phyloP scores from a whole-genome alignment of 2,888 invertebrate species.

The Mycalesis mineus region DNA sequence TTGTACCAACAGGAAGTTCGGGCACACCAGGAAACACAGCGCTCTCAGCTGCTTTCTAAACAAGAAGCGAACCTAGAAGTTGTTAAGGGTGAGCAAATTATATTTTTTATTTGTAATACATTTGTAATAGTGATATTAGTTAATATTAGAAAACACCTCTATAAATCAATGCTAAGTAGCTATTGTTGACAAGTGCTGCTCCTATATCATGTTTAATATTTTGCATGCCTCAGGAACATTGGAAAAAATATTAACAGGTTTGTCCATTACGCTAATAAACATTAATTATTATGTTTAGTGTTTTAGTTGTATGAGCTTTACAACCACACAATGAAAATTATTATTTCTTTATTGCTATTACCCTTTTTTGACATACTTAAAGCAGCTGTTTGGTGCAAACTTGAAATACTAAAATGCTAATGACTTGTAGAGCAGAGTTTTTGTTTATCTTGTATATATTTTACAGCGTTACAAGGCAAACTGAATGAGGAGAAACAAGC shows the following conservation, averaged over 20 bases:
- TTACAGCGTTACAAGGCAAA: conserved; percentile 91
- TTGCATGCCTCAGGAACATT: conserved; percentile 82
- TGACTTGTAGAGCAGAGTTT: neutral
- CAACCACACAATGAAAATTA: neutral
- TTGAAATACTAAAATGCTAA: no score
- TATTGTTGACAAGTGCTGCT: conserved; percentile 34
- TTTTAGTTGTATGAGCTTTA: neutral
- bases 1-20: conserved; percentile 91
- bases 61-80: conserved; percentile 96
- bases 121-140: conserved; percentile 1
- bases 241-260: conserved; percentile 84
- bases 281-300: neutral
- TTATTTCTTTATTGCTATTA: neutral
- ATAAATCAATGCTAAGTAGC: conserved; percentile 25
- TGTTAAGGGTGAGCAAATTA: conserved; percentile 85
- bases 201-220: conserved; percentile 57
- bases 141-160: conserved; percentile 12
- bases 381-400: no score
- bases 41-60: conserved; percentile 88
- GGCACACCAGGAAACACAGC: conserved; percentile 92
- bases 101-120: conserved; percentile 13
- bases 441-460: neutral
- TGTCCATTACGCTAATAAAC: conserved; percentile 64
- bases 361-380: neutral
- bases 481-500: conserved; percentile 93